Conservation (phyloP, 2,113 vertebrate genomes). For the mouse (Mus musculus) region DNA sequence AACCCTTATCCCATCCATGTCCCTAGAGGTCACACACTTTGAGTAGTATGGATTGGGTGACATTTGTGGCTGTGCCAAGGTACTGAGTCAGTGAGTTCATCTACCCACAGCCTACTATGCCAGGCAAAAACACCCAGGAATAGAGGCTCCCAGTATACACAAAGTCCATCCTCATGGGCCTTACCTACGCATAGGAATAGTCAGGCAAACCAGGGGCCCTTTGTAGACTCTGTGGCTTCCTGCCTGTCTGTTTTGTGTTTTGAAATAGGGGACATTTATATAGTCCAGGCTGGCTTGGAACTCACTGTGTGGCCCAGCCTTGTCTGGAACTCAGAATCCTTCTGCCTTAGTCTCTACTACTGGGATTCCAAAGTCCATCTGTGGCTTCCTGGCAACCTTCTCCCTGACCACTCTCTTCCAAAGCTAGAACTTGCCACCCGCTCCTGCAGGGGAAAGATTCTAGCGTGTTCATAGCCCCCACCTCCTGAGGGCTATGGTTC, state of each 20-base stretch:
- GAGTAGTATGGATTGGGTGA: not conserved
- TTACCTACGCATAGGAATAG: not conserved
- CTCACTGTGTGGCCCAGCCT: not conserved
- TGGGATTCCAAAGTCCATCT: not conserved
- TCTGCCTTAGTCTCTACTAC: not conserved
- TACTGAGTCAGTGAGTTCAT: not conserved
- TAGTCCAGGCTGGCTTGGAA: not conserved
- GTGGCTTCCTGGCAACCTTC: not conserved
- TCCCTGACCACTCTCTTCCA: not conserved
- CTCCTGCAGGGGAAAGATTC: not conserved
- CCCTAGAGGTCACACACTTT: rapidly evolving
- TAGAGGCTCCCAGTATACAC: too few species aligned
- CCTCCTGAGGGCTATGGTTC: not conserved
- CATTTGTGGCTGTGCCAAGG: not conserved
- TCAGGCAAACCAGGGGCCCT: not conserved
- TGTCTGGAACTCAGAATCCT: not conserved
- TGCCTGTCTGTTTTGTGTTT: not conserved
- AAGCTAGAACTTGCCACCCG: not conserved
- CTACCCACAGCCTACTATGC: not conserved
- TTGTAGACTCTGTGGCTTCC: not conserved
- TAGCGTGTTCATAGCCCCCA: rapidly evolving
- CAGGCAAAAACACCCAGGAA: too few species aligned
- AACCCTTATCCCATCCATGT: rapidly evolving
- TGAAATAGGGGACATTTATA: not conserved
- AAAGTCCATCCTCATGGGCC: too few species aligned